Percentiles rank a stretch among this genome's conserved stretches.
Evolutionary conservation across 1,140 invertebrate species (phyloP).

Genomic region (Plectus sambesii): DNA sequence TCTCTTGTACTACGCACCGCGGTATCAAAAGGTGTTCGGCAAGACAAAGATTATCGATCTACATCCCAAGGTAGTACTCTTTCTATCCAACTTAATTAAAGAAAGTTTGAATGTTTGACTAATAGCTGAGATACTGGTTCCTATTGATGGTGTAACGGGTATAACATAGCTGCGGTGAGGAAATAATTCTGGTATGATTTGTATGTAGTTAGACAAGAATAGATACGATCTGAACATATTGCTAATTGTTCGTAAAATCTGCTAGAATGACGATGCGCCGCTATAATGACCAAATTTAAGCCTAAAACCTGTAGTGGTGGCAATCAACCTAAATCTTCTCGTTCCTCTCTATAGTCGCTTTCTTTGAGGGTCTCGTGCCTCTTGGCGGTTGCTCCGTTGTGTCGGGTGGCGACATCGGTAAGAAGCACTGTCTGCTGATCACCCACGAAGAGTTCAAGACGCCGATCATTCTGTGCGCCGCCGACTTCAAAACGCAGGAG

Average conservation of each 20-base stretch:
- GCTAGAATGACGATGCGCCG: too few relatives aligned
- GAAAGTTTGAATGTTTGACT: neutral
- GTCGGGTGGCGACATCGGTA: constrained; percentile 28
- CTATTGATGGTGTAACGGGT: too few relatives aligned
- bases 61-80: constrained; percentile 23
- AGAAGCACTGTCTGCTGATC: constrained; percentile 29
- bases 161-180: too few relatives aligned
- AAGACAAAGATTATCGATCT: constrained; percentile 28
- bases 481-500: constrained; percentile 23
- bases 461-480: constrained; percentile 24
- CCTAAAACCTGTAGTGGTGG: too few relatives aligned
- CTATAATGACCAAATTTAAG: too few relatives aligned
- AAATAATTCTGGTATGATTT: too few relatives aligned
- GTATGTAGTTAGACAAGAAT: too few relatives aligned
- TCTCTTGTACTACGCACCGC: constrained; percentile 26
- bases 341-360: too few relatives aligned
- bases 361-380: constrained; percentile 23
- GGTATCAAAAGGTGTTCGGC: constrained; percentile 25
- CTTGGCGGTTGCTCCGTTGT: constrained; percentile 30
- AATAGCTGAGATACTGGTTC: neutral
- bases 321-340: too few relatives aligned
- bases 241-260: too few relatives aligned
- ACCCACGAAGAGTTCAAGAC: constrained; percentile 26
- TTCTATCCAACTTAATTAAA: neutral
- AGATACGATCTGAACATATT: too few relatives aligned